Evolutionary conservation across 2,113 vertebrate genomes (phyloP).

Genomic region (Rattus norvegicus): DNA sequence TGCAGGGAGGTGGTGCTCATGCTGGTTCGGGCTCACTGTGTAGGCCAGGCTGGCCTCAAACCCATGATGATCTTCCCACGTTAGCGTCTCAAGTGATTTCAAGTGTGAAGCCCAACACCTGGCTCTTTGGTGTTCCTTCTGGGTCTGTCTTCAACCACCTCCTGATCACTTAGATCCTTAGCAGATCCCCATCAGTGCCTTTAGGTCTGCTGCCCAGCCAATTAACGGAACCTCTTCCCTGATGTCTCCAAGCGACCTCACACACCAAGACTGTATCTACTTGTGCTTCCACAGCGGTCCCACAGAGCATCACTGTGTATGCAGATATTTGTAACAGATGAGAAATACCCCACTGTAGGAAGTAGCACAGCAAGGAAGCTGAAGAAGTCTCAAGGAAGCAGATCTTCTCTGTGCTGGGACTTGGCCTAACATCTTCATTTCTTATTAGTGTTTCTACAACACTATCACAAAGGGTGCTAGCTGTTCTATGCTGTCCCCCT

Average conservation of each 20-base stretch:
- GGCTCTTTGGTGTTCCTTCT: not conserved
- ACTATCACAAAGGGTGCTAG: not conserved
- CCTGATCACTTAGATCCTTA: not conserved
- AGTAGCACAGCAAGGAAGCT: not conserved
- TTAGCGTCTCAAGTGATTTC: not conserved
- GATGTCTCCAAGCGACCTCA: not conserved
- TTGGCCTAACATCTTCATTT: not conserved
- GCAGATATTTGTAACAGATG: not conserved
- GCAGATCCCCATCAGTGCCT: not conserved
- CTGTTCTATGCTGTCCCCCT: not conserved
- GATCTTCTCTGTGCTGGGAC: not conserved
- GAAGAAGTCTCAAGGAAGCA: not conserved
- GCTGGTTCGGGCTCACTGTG: not conserved
- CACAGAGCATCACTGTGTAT: not conserved
- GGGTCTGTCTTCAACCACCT: not conserved
- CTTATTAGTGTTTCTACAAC: not conserved
- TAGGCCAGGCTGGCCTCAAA: not conserved
- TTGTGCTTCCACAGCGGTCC: too few relatives aligned
- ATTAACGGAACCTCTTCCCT: not conserved
- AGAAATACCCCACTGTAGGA: not conserved
- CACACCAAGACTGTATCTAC: too few relatives aligned
- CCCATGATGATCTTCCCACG: not conserved
- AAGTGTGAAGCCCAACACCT: not conserved
- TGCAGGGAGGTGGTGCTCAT: not conserved
- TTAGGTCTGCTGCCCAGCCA: not conserved